Base-by-base conservation (phyloP, 2,888 invertebrate genomes). In the Pseudoips prasinana region DNA sequence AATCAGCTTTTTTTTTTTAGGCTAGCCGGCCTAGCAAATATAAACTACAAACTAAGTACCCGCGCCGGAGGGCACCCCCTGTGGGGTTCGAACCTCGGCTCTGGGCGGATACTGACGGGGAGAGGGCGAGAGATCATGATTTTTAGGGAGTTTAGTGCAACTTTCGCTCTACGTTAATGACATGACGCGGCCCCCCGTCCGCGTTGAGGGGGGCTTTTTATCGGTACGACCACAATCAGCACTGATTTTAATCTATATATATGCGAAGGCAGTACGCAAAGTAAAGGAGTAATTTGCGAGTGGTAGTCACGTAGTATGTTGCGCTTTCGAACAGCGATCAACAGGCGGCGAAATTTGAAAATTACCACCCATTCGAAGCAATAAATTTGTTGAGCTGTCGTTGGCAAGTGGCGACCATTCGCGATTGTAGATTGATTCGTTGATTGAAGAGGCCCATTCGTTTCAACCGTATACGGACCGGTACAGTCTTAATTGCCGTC, bases 361-460 rank as follows among this genome's bases (percentile, higher is more conserved):
- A 84, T 84, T 85, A 78, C 74, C 76, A 73, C 63, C 75, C 70
- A 75, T 76, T 73, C 68, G 67, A 57, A 70, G 79, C 80, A 73
- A 87, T 86, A 86, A 85, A 87, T 86, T 82, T 78, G 82, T 79
- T 67, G 74, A 78, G 74, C 85, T 87, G 87, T 86, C 88, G 75
- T 67, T 66, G 61, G 76, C 87, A 86, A 86, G 83, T 85, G 87
- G 79, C 78, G 84, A 66, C 78, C 79, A 72, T 79, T 81, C 74
- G 76, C 81, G 80, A 86, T 84, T 78, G 80, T 78, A 79, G 86
- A 87, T 88, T 87, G 87, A 87, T 87, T 87, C 81, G 84, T 84
- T 88, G 87, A 87, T 87, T 86, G 87, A 86, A 86, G 86, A 84
- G 85, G 73, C 61, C 75, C 76, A 85, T 88, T 87, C 84, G 85